Base-by-base conservation (phyloP, 2,888 invertebrate species). In the Euplagia quadripunctaria region DNA sequence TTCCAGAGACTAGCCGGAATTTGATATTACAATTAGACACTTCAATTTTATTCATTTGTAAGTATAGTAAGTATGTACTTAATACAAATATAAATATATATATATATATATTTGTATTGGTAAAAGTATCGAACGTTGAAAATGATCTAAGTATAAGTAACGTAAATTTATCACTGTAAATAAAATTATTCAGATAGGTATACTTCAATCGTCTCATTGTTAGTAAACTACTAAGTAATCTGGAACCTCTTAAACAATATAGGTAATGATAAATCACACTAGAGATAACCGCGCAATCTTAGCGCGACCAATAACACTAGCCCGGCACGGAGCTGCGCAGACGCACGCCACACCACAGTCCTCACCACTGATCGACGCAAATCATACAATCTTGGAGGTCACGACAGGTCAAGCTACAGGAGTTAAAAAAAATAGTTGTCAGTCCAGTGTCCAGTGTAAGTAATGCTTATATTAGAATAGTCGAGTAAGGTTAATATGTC, bases 271-370 rank as follows among this genome's bases (percentile, higher is more conserved):
- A 80, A 80, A 81, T 64, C 71, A 68, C 74, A 71, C 73, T 81
- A 64, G 8, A 70, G 85, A 87, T 86, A 86, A 75, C 77, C 79
- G 82, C 81, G 79, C 83, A 82, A 79, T 84, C 79, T 77, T 81
- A n/a, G 75, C 78, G 78, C 72, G 77, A 61, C 76, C 77, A 78
- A 75, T 74, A 74, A 75, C 76, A 76, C 51, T 64, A 58, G 43
- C 49, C 64, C 64, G 65, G 49, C 65, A 70, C 67, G 31, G n/a
- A 31, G 46, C 70, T 43, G 68, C 61, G 70, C 64, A 51, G 46
- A 55, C 75, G 68, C 71, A 64, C 75, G 64, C 65, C 31, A 51
- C 68, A 51, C 31, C 14, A 49, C 58, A n/a, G 31, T 31, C 31
- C 31, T 31, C 31, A 31, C 16, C 52, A 49, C 31, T 17, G 58